Evolutionary conservation across 1,140 invertebrate genomes (phyloP), one percentile per base, ranked within the genome.

Genomic region (Eumaeus atala): DNA sequence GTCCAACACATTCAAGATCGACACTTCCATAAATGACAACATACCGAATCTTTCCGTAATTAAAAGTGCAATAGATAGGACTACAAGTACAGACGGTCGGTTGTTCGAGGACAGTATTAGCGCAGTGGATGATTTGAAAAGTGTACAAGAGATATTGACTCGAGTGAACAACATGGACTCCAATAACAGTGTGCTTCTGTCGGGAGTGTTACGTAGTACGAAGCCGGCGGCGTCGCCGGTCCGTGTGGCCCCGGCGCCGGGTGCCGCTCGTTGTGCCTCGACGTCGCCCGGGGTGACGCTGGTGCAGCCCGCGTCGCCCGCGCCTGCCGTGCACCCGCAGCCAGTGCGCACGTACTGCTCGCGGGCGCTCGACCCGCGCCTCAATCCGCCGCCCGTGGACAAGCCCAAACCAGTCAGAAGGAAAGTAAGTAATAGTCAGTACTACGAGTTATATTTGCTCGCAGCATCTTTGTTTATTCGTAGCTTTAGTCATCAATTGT

Each of bases 121-220:
- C 56, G 74, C 75, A 9, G 75, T 67, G 58, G 85, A 88, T 56
- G 87, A 88, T 40, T 64, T 87, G 55, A 81, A 78, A 59, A 88
- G 79, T 64, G 87, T 87, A 5, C 82, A 86, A 47, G 87, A 86
- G 63, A 87, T 88, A 51, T 67, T 88, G 62, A 84, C 74, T 56
- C 81, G 83, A 44, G 87, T 88, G 56, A 88, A 84, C 62, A 87
- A 82, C 61, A 88, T 88, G 85, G 85, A 88, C 68, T 80, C 84
- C 17, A 83, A 85, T 70, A 87, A 85, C 54, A 87, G 84, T 75
- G 79, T 87, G 53, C 70, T 87, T 56, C 65, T 88, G 53, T 87
- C 87, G 52, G 84, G 81, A 1, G 84, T 87, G 67, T 53, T 87
- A 51, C 50, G 61, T 21, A 14, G 12, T 5, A 18, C 50, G 1